Conservation (phyloP, 53 echinoderm and acorn worm species). For the Pentamera pediparva region DNA sequence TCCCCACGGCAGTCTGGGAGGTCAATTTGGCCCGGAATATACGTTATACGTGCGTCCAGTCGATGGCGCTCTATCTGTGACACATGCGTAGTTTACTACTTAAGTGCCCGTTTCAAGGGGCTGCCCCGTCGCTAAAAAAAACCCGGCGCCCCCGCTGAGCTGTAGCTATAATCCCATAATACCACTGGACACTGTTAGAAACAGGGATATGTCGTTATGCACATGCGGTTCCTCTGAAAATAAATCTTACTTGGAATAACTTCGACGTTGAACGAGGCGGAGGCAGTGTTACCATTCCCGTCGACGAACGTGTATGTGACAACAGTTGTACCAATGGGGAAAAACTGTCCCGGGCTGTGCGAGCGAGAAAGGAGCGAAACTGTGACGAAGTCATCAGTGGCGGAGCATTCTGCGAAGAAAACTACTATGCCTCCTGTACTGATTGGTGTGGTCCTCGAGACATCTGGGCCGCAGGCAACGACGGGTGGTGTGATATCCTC, state of each 20-base stretch:
- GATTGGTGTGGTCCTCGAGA: not conserved
- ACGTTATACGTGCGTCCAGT: too few species aligned
- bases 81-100: too few species aligned
- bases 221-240: too few species aligned
- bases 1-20: too few species aligned
- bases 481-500: conserved; percentile 23
- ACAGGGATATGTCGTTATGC: too few species aligned
- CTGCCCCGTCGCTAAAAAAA: too few species aligned
- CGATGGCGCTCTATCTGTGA: too few species aligned
- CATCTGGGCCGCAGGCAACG: not conserved
- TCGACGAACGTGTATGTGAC: conserved; percentile 40
- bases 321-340: conserved; percentile 36
- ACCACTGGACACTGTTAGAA: too few species aligned
- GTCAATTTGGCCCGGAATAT: too few species aligned
- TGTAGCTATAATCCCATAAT: too few species aligned
- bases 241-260: not conserved
- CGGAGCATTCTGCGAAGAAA: not conserved
- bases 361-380: not conserved
- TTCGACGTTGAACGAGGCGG: not conserved
- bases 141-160: too few species aligned
- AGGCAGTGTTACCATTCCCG: not conserved
- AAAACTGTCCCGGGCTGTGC: conserved; percentile 14
- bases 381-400: not conserved
- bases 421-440: not conserved
- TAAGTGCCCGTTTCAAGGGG: too few species aligned